A percentile compares a stretch with the other conserved stretches of the same genome.
Evolutionary conservation across 2,888 invertebrate genomes (phyloP).

Genomic region (Emmelina monodactyla): DNA sequence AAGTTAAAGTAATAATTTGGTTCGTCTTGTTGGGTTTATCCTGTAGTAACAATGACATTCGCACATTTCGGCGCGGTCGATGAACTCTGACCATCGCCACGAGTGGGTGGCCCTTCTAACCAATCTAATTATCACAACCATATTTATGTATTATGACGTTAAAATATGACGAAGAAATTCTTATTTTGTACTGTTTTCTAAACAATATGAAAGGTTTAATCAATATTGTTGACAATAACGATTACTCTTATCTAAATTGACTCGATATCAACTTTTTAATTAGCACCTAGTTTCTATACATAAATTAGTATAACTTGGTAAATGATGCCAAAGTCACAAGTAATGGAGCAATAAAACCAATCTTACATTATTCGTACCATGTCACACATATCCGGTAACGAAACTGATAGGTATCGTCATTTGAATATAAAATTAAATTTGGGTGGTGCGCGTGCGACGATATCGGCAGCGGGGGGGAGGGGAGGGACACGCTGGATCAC

Average conservation of each 20-base stretch:
- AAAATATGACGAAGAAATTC: too few species aligned
- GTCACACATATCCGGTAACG: slow-evolving; percentile 32
- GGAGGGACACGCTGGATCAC: slow-evolving; percentile 17
- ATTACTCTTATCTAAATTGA: too few species aligned
- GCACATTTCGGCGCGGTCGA: slow-evolving; percentile 34
- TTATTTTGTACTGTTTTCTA: too few species aligned
- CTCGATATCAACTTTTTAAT: too few species aligned
- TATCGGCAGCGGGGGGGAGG: slow-evolving; percentile 17
- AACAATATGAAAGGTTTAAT: too few species aligned
- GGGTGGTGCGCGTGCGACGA: slow-evolving; percentile 20
- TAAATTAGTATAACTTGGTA: too few species aligned
- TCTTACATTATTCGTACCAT: slow-evolving; percentile 24
- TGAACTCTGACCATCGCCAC: slow-evolving; percentile 24
- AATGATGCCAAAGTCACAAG: too few species aligned
- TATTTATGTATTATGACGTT: too few species aligned
- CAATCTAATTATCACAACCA: slow-evolving; percentile 17
- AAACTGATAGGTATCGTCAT: slow-evolving; percentile 37
- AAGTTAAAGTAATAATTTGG: too few species aligned
- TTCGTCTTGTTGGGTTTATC: too few species aligned
- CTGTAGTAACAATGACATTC: slow-evolving; percentile 33
- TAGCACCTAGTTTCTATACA: too few species aligned
- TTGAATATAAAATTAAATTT: slow-evolving; percentile 29
- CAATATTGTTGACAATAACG: too few species aligned
- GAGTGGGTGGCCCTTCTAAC: slow-evolving; percentile 18
- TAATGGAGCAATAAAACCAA: slow-evolving; percentile 6